Evolutionary conservation across 2,797 vertebrate genomes (phyloP).

Genomic region (Centroberyx gerrardi): DNA sequence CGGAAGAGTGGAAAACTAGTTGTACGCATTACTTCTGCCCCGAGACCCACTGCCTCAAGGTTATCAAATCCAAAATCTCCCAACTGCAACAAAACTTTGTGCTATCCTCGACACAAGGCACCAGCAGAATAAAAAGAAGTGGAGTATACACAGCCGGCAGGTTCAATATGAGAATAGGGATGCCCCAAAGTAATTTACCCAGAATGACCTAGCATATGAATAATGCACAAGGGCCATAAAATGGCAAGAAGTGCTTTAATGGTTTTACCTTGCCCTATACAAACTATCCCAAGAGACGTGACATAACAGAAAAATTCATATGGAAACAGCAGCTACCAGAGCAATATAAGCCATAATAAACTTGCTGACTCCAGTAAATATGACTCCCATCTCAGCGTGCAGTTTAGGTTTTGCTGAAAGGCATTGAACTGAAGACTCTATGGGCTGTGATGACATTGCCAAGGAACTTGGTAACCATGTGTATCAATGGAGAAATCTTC

Average conservation of each 20-base stretch:
- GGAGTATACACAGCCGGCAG: slow-evolving; percentile 37
- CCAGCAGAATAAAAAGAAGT: slow-evolving; percentile 26
- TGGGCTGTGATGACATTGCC: slow-evolving; percentile 57
- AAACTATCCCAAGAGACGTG: slow-evolving; percentile 76
- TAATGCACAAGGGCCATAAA: slow-evolving; percentile 74
- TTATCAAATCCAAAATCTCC: slow-evolving; percentile 59
- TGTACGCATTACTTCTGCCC: slow-evolving; percentile 50
- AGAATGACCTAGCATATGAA: slow-evolving; percentile 72
- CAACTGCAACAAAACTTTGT: slow-evolving; percentile 49
- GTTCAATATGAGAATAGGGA: slow-evolving; percentile 72
- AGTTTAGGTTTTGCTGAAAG: slow-evolving; percentile 66
- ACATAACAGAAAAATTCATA: slow-evolving; percentile 72
- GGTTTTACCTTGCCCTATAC: slow-evolving; percentile 67
- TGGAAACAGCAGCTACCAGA: slow-evolving; percentile 62
- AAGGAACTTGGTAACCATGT: slow-evolving; percentile 45
- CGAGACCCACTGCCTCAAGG: slow-evolving; percentile 38
- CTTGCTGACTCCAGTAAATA: slow-evolving; percentile 79
- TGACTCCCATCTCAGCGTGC: slow-evolving; percentile 61
- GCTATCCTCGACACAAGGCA: slow-evolving; percentile 25
- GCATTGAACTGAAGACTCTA: slow-evolving; percentile 52
- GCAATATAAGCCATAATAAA: slow-evolving; percentile 77
- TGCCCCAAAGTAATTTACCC: slow-evolving; percentile 77
- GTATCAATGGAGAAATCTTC: slow-evolving; percentile 60
- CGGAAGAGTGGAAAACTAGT: slow-evolving; percentile 11
- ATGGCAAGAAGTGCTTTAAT: slow-evolving; percentile 61